phyloP scores from a whole-genome alignment of 2,888 invertebrate species.

The Cheilosia variabilis region DNA sequence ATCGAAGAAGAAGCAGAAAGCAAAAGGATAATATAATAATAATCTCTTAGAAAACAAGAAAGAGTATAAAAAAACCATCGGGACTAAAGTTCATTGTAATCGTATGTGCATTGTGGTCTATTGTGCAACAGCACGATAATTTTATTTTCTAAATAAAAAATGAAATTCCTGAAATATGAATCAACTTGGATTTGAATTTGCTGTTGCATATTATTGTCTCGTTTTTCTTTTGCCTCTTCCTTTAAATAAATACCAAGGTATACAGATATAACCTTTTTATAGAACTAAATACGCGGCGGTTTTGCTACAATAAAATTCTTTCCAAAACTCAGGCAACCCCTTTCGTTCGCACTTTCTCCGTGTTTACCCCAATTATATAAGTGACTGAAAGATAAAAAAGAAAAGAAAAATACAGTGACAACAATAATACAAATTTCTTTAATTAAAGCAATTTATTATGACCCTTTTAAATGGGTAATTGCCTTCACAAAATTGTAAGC shows the following conservation, averaged over 20 bases:
- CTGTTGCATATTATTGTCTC: conserved; percentile 18
- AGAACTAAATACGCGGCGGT: conserved; percentile 29
- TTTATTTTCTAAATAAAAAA: conserved; percentile 12
- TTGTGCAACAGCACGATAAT: conserved; percentile 56
- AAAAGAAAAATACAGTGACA: conserved; percentile 37
- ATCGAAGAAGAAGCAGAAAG: conserved; percentile 47
- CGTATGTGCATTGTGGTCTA: conserved; percentile 44
- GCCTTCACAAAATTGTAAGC: conserved; percentile 49
- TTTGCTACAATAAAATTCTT: conserved; percentile 27
- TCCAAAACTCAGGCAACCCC: conserved; percentile 17
- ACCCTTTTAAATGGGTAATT: conserved; percentile 69
- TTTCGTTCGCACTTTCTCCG: conserved; percentile 33
- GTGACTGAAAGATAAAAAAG: not conserved
- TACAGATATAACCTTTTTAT: conserved; percentile 11
- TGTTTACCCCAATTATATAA: conserved; percentile 57
- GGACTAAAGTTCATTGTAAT: conserved; percentile 8
- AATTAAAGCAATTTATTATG: conserved; percentile 67
- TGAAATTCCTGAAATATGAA: conserved; percentile 11
- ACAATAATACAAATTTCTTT: conserved; percentile 58
- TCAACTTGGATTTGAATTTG: conserved; percentile 13
- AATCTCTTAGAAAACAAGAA: conserved; percentile 46
- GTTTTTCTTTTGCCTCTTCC: conserved; percentile 12
- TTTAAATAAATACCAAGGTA: conserved; percentile 14
- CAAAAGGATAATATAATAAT: conserved; percentile 55
- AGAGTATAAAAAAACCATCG: conserved; percentile 14